Conservation (phyloP, 2,888 invertebrate genomes). For the Serrognathus titanus region DNA sequence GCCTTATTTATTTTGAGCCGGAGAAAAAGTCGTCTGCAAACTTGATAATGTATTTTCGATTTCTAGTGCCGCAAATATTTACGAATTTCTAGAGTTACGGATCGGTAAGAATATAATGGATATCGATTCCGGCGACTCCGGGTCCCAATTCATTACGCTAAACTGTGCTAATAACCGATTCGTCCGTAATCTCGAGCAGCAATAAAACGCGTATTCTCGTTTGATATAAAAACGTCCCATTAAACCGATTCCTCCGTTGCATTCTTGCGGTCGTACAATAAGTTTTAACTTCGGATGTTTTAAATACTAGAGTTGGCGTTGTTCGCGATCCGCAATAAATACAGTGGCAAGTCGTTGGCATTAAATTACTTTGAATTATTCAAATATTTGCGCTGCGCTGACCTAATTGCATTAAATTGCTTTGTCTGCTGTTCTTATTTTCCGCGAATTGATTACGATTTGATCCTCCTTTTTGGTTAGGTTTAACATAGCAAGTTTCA, state of each 20-base stretch:
- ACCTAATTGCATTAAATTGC: neutral
- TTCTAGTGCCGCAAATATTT: neutral
- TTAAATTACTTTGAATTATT: slow-evolving; percentile 1
- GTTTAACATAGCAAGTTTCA: no score
- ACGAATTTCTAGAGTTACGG: slow-evolving; percentile 2
- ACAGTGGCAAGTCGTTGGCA: neutral
- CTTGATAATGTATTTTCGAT: slow-evolving; percentile 9
- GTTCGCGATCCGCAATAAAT: slow-evolving; percentile 3
- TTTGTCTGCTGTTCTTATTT: no score
- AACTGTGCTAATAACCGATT: neutral
- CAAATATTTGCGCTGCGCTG: neutral
- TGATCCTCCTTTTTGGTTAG: no score
- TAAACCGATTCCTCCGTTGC: neutral
- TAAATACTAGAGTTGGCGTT: neutral
- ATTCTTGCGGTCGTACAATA: neutral
- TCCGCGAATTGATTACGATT: no score
- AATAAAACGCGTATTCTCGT: neutral
- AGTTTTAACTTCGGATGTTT: neutral
- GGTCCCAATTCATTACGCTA: neutral
- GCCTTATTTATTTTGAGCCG: neutral
- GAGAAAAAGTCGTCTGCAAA: slow-evolving; percentile 6
- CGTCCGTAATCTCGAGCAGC: neutral
- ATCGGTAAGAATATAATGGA: neutral
- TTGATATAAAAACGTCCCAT: neutral
- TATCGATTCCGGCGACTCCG: neutral